Evolutionary conservation across 2,797 vertebrate genomes (phyloP).

Genomic region (Clarias pachynema): DNA sequence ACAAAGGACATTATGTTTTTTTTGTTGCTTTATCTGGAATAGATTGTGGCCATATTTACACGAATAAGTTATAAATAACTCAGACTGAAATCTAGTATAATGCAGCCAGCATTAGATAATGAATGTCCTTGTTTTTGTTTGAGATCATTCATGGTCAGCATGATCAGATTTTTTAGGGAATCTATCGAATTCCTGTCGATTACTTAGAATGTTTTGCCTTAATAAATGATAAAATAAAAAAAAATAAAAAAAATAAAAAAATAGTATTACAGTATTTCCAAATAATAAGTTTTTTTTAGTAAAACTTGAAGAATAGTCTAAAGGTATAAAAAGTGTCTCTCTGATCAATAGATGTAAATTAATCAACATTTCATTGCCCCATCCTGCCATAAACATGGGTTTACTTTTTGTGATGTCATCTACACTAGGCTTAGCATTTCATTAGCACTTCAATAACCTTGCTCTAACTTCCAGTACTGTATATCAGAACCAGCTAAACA

Average conservation of each 20-base stretch:
- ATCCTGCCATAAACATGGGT: background rate
- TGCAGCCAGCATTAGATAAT: background rate
- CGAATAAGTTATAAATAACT: background rate
- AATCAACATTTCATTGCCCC: background rate
- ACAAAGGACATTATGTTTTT: background rate
- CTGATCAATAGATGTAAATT: background rate
- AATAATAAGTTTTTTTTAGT: background rate
- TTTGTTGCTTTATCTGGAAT: background rate
- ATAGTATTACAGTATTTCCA: background rate
- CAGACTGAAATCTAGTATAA: background rate
- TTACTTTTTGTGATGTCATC: background rate
- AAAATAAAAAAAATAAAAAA: background rate
- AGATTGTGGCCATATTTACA: background rate
- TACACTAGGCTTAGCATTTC: background rate
- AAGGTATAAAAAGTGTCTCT: background rate
- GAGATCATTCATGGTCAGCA: background rate
- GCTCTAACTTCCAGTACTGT: background rate
- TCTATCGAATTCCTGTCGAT: background rate
- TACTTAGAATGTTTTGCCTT: background rate
- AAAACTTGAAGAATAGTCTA: background rate
- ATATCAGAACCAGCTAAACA: background rate
- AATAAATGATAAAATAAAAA: background rate
- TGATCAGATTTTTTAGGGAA: background rate
- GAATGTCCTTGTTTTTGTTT: background rate
- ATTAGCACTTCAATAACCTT: background rate